These are phyloP conservation scores for Drosophila birchii DNA, from an alignment of 2,888 invertebrate genomes.

Conservation along the genomic window DNA sequence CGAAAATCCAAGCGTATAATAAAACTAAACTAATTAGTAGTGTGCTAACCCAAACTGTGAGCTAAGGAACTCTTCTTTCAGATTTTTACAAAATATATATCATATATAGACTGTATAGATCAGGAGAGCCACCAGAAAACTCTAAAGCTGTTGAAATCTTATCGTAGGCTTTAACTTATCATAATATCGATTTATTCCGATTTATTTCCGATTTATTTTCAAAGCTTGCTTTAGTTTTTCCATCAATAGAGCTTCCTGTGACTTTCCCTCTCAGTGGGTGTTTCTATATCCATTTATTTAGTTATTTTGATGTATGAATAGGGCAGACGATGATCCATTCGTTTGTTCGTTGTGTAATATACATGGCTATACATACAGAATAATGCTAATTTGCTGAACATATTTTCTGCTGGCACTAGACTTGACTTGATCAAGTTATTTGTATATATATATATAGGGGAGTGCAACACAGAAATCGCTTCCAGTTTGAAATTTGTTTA, in stretches of 20 bases:
- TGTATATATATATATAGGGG: neutral
- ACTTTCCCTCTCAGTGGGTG: constrained; percentile 22
- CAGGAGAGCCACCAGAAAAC: neutral
- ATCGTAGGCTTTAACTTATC: neutral
- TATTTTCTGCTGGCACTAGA: constrained; percentile 60
- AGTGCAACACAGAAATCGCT: constrained; percentile 4
- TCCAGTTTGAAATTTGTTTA: too few relatives aligned
- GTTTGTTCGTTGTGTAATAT: constrained; percentile 58
- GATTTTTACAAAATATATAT: constrained; percentile 62
- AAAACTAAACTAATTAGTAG: constrained; percentile 27
- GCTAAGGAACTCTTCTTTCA: constrained; percentile 28
- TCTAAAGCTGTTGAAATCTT: neutral
- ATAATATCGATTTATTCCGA: neutral
- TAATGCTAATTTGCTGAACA: constrained; percentile 53
- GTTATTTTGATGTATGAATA: constrained; percentile 42
- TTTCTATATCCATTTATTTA: constrained; percentile 54
- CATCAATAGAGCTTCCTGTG: neutral
- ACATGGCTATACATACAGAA: constrained; percentile 50
- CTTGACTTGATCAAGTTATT: constrained; percentile 28
- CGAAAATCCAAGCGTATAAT: constrained; percentile 13
- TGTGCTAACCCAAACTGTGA: constrained; percentile 20
- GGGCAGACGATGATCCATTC: constrained; percentile 70
- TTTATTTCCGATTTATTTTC: neutral
- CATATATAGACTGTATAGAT: constrained; percentile 50
- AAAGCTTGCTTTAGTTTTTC: neutral